phyloP scores from a whole-genome alignment of 2,797 vertebrate genomes.

The Intellagama lesueurii region DNA sequence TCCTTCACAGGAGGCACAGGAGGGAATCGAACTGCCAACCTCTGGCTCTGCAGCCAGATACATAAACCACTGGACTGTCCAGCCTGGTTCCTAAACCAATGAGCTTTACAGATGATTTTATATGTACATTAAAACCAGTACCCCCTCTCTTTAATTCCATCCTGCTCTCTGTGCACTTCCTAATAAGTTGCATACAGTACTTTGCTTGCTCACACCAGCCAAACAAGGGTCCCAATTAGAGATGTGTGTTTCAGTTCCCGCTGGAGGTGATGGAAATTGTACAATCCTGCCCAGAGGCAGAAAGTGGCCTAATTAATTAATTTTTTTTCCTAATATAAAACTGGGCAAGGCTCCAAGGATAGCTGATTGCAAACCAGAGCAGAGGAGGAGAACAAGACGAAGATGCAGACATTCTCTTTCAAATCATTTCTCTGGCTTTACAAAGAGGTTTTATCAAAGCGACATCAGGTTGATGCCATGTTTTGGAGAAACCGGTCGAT shows the following conservation, averaged over 20 bases:
- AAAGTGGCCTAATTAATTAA: constrained; percentile 36
- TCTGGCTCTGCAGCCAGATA: too few relatives aligned
- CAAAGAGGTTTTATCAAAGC: neutral
- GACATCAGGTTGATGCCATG: neutral
- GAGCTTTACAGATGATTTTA: neutral
- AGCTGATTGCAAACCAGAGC: neutral
- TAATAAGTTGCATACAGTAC: neutral
- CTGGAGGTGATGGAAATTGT: neutral
- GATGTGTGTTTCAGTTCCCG: accelerated
- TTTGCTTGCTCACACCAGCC: neutral
- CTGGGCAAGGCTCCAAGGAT: neutral
- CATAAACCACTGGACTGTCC: too few relatives aligned
- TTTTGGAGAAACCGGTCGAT: neutral
- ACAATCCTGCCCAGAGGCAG: constrained; percentile 22
- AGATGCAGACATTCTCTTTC: constrained; percentile 4
- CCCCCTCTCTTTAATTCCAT: neutral
- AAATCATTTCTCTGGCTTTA: neutral
- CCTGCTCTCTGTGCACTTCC: neutral
- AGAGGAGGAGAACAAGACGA: neutral
- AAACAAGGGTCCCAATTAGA: constrained; percentile 12
- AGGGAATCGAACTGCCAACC: too few relatives aligned
- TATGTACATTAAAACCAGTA: neutral
- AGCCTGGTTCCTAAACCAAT: too few relatives aligned
- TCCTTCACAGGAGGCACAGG: too few relatives aligned
- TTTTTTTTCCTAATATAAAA: constrained; percentile 23